Conservation (phyloP, 2,797 vertebrate genomes). For the Sebastes wilsoni region DNA sequence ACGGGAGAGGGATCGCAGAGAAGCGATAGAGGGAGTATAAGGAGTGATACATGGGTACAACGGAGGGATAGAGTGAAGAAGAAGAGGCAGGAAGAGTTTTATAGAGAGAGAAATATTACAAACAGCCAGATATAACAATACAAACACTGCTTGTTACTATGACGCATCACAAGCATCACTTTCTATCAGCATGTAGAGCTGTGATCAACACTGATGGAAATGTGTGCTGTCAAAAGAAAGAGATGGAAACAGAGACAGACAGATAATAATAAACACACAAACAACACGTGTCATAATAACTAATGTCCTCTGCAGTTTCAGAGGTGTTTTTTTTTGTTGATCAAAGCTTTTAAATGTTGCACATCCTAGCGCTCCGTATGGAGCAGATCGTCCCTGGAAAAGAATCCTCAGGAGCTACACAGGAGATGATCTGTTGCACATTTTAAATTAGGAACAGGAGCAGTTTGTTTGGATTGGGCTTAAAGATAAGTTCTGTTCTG, state of each 20-base stretch:
- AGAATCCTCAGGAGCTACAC: background rate
- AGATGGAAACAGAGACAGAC: background rate
- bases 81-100: background rate
- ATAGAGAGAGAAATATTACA: background rate
- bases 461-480: background rate
- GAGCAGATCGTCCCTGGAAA: background rate
- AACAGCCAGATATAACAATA: background rate
- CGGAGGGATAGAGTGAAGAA: background rate
- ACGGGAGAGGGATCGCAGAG: background rate
- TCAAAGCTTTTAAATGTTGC: background rate
- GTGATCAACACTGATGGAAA: conserved; percentile 11
- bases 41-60: background rate
- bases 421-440: background rate
- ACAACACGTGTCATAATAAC: background rate
- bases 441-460: background rate
- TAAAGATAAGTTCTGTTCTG: background rate
- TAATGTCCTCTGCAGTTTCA: background rate
- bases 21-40: conserved; percentile 85
- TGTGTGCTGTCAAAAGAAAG: background rate
- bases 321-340: background rate
- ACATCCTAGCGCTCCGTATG: background rate
- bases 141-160: background rate
- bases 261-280: background rate
- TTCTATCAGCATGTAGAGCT: background rate
- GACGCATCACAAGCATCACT: conserved; percentile 10